Percentiles rank a stretch among this genome's conserved stretches.
Evolutionary conservation across 2,113 vertebrate species (phyloP).

Genomic region (Sphyrna mokarran): DNA sequence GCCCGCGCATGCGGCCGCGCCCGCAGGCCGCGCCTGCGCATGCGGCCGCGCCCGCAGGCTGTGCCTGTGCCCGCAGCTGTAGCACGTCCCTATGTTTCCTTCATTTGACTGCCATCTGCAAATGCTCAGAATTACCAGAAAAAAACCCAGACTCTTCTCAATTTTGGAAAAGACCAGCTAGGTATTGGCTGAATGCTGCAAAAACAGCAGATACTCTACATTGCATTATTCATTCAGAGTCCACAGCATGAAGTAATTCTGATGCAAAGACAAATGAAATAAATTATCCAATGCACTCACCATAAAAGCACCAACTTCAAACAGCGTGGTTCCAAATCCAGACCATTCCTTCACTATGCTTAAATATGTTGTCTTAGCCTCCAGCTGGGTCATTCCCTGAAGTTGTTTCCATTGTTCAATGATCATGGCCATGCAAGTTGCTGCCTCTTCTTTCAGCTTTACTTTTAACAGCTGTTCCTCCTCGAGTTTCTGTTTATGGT

Average conservation of each 20-base stretch:
- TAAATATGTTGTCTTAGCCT: conserved; percentile 84
- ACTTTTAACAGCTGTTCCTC: conserved; percentile 62
- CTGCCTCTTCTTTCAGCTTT: conserved; percentile 67
- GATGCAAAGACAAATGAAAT: background rate
- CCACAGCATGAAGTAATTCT: background rate
- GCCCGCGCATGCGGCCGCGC: too few relatives aligned
- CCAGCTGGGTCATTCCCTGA: conserved; percentile 69
- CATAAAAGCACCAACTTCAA: conserved; percentile 77
- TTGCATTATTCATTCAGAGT: background rate
- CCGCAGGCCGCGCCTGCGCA: too few relatives aligned
- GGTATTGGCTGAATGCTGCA: background rate
- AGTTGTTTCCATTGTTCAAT: conserved; percentile 83
- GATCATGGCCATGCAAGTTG: conserved; percentile 65
- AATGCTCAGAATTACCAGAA: background rate
- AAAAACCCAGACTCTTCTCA: background rate
- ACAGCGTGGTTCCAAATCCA: conserved; percentile 85
- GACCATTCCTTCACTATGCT: conserved; percentile 81
- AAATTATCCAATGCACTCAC: conserved; percentile 61
- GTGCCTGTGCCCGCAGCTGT: too few relatives aligned
- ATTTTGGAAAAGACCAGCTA: background rate
- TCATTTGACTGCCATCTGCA: background rate
- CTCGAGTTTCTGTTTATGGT: conserved; percentile 71
- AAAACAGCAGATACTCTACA: background rate
- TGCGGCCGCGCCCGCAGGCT: too few relatives aligned
- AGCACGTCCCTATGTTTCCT: too few relatives aligned